Evolutionary conservation across 2,888 invertebrate genomes (phyloP), one percentile per base, ranked within the genome.

Genomic region (Pristionchus mayeri): DNA sequence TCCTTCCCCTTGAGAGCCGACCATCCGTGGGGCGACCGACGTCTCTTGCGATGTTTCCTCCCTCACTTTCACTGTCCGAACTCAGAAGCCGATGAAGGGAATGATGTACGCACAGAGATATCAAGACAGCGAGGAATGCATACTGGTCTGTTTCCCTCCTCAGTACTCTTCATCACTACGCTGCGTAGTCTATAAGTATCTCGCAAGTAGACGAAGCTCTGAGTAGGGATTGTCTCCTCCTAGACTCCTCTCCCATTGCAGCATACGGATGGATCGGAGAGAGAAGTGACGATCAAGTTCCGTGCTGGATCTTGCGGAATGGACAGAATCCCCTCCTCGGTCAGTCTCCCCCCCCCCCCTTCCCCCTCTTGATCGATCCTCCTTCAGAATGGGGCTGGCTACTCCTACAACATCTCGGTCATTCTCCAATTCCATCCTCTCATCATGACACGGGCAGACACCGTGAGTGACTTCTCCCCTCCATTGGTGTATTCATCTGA

Each of bases 391-490:
- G 87, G 88, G 0, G 88, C 88, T 54, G 92, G 92, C 27, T 92
- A 90, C 84, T 67, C 87, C 34, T 91, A 89, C 87, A 91, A 91
- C 86, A 86, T 90, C 48, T 90, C 91, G 24, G 89, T 92, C 11
- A 91, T 91, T 71, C 89, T 92, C 2, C 92, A 92, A 85, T 92
- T 92, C 86, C 92, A 92, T 85, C 92, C 92, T 11, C 84, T 91
- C n/a, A 90, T 92, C 75, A 88, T 92, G 85, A 92, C 92, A 0
- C 76, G 90, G 78, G 90, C 91, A 21, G 92, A 92, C 85, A 87
- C 87, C 80, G 87, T 86, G 48, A 21, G 54, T n/a, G 0, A 11
- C 7, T 57, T 57, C 21, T 27, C 9, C 3, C 27, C 6, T 21
- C 27, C 63, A 27, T 21, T 30, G 6, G 9, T 27, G n/a, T 75